These are phyloP conservation scores for Eueremaeus valkanovi DNA, from an alignment of 2,888 invertebrate genomes.

Conservation along the genomic window DNA sequence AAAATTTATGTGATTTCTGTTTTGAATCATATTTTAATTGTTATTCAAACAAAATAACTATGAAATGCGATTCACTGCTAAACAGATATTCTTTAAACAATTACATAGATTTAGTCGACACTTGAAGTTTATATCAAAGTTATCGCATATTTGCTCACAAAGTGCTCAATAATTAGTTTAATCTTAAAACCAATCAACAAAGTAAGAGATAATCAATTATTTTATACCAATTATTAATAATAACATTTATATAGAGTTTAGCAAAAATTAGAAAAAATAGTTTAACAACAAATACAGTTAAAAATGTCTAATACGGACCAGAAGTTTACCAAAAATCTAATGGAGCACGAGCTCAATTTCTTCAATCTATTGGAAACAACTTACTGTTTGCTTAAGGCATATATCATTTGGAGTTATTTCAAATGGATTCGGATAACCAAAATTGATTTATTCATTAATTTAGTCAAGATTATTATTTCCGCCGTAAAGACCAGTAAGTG, in stretches of 20 bases:
- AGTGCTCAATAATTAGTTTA: conserved; percentile 7
- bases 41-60: neutral
- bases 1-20: too few species aligned
- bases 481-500: conserved; percentile 34
- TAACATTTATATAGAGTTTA: neutral
- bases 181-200: neutral
- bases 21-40: neutral
- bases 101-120: neutral
- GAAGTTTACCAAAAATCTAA: neutral
- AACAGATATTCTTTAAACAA: neutral
- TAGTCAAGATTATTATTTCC: conserved; percentile 4
- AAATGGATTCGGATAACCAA: neutral
- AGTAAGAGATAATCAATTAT: neutral
- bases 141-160: neutral
- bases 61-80: conserved; percentile 11
- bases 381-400: neutral
- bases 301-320: conserved; percentile 8
- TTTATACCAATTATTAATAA: neutral
- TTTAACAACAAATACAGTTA: too few species aligned
- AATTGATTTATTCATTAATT: neutral
- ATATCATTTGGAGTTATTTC: neutral
- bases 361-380: conserved; percentile 15
- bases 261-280: too few species aligned
- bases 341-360: conserved; percentile 20
- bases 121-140: neutral